Base-by-base conservation (phyloP, 2,888 invertebrate species). In the Luperina testacea region DNA sequence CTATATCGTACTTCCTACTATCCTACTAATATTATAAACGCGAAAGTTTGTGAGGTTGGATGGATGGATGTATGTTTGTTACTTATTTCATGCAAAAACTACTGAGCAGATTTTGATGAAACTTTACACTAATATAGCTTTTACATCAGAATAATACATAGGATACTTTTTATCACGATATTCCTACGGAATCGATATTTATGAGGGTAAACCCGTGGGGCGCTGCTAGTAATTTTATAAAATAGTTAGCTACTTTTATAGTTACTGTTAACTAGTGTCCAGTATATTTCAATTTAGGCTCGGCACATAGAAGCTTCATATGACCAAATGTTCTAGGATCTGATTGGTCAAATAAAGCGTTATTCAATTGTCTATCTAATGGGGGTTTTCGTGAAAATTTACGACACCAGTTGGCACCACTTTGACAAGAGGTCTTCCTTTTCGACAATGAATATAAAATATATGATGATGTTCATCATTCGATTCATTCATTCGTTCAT, bases 261-360 rank as follows among this genome's bases (percentile, higher is more conserved):
- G 61, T 1, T 17, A 71, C 4, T 48, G 27, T 38, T 38, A 38
- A 27, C 13, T 17, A 3, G 24, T 24, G n/a, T 45, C n/a, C n/a
- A n/a, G 38, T 59, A 15, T 24, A 17, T 67, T 67, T 84, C 15
- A 42, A 42, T 80, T 64, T 53, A 69, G n/a, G 20, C 45, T n/a
- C n/a, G 11, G n/a, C n/a, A 32, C n/a, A 24, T 45, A 59, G 20
- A 6, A 27, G 27, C 72, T 69, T 53, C 5, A 45, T 45, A 57
- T 42, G 11, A n/a, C 6, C 8, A 51, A 64, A 51, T n/a, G 63
- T 27, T 51, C 17, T n/a, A 24, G 68, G 0, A 51, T 24, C 11
- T 80, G 57, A 69, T 72, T 72, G 51, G 17, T 57, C 69, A 84
- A 84, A 81, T 61, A 84, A 68, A 72, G 42, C 59, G 63, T 72